These are phyloP conservation scores for Phorcus lineatus DNA, from an alignment of 2,888 invertebrate species.

Conservation along the genomic window DNA sequence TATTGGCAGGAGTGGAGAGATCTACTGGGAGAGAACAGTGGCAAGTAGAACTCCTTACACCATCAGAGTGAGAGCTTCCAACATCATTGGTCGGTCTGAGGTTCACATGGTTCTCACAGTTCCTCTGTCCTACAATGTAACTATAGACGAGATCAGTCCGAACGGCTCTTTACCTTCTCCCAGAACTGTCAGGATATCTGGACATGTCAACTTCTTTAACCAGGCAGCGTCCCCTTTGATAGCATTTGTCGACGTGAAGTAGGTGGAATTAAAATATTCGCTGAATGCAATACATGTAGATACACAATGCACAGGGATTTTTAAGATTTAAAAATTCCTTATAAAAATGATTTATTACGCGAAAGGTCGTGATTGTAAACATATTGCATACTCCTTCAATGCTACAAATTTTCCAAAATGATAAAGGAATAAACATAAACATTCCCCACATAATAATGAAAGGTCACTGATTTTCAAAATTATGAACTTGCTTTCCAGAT, in stretches of 20 bases:
- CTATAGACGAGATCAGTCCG: constrained; percentile 22
- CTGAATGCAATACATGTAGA: no score
- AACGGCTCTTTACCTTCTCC: constrained; percentile 28
- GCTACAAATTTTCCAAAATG: no score
- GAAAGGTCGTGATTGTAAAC: no score
- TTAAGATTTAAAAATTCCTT: no score
- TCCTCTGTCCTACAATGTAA: constrained; percentile 33
- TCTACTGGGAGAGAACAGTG: constrained; percentile 30
- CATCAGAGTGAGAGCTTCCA: constrained; percentile 30
- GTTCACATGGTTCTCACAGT: constrained; percentile 33
- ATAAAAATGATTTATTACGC: no score
- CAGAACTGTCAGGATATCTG: constrained; percentile 27
- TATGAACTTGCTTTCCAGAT: no score
- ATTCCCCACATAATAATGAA: no score
- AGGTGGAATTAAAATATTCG: neutral
- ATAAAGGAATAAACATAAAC: no score
- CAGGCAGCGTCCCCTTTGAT: neutral
- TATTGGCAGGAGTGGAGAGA: constrained; percentile 23
- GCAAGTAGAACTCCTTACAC: constrained; percentile 26
- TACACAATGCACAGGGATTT: no score
- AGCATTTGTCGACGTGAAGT: constrained; percentile 36
- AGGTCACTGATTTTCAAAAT: no score
- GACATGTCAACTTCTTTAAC: constrained; percentile 26
- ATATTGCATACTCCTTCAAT: no score
- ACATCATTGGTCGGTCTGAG: constrained; percentile 31